Base-by-base conservation (phyloP, 2,797 vertebrate species). In the Fistularia commersonii region DNA sequence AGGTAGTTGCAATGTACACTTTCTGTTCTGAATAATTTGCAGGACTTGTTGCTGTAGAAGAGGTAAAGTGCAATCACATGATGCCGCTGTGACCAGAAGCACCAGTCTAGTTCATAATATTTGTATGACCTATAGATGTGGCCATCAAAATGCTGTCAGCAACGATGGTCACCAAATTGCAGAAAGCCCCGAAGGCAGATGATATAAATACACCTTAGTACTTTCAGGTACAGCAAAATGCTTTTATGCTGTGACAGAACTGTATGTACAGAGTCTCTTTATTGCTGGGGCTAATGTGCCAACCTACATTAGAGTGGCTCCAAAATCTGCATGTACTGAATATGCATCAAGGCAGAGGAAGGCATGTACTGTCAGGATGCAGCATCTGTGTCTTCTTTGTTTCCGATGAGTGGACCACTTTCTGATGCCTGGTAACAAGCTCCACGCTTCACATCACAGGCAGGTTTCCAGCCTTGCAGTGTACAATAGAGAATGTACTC, bases 151-250 rank as follows among this genome's bases (percentile, higher is more conserved):
- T 35, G 47, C 55, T 68, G 64, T 78, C 66, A 66, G 64, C 60
- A 14, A 12, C 64, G 66, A 72, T n/a, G 62, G 65, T 61, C 66
- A 46, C 64, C 47, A 41, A 62, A 74, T 58, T 55, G 61, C 50
- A 15, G n/a, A 12, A 13, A 52, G 45, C 67, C 48, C 66, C 51
- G 41, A 46, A 34, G 6, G 48, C 54, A 61, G 44, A 62, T 41
- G 45, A 54, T 72, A 48, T 45, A 80, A 79, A 69, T 60, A 54
- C 49, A 54, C 59, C 62, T 66, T 40, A 45, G 64, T 45, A 48
- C 60, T 69, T 50, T 59, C 50, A 65, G 69, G 66, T 77, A 84
- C 85, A 86, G 57, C 64, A 67, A 78, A 86, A 83, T 61, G 80
- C 82, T 83, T 82, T 82, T 81, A 84, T 36, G 37, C 66, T 11